Base-by-base conservation (phyloP, 2,888 invertebrate genomes). In the Chesias legatella region DNA sequence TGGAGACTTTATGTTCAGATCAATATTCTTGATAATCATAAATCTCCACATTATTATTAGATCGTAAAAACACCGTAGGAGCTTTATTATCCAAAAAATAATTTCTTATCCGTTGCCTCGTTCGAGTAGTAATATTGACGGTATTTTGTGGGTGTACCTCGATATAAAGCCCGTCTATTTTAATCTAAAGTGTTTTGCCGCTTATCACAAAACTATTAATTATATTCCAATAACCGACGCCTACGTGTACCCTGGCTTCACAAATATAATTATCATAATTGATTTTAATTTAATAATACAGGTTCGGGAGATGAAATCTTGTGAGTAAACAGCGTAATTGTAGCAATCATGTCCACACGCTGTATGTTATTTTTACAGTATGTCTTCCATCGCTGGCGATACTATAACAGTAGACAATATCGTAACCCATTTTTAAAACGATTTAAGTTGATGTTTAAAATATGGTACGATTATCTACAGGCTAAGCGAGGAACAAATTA, bases 261-360 rank as follows among this genome's bases (percentile, higher is more conserved):
- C 69, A 74, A 77, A 74, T 70, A 75, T 80, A 81, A 84, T 84
- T 78, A 80, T 62, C 71, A 77, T 84, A 84, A 86, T 86, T 83
- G 85, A 83, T 80, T 83, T 82, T 78, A 84, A 83, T 81, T 73
- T 75, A 74, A 77, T 82, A 83, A 83, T 80, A 63, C 59, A 42
- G 58, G 79, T 77, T 79, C 74, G 63, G 47, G 40, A 56, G 56
- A 64, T 60, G 62, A 51, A 60, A 63, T 67, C 52, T 40, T 61
- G 64, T 70, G 63, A 74, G 74, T 83, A 82, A 81, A 85, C 79
- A 81, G 60, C 56, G 61, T 79, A 68, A 67, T 67, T 67, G 63
- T 53, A 56, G 49, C 52, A 48, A 55, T 55, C 41, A 51, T 51
- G 44, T 55, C 44, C 41, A 43, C 36, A 50, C 44, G 40, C 39